phyloP scores from a whole-genome alignment of 2,113 vertebrate species.

The Pandion haliaetus region DNA sequence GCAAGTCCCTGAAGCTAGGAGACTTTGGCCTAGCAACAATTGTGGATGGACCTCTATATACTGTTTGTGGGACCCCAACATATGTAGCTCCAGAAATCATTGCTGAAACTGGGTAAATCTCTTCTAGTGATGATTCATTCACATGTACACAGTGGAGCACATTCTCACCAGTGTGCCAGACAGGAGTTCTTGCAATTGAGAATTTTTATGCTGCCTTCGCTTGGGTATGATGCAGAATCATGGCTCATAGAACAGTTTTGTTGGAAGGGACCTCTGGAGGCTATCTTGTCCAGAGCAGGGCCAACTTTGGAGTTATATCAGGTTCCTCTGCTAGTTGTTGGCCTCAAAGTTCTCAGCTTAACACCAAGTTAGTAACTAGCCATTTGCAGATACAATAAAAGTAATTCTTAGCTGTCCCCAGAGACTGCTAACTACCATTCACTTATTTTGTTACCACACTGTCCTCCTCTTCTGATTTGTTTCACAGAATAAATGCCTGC shows the following conservation, averaged over 20 bases:
- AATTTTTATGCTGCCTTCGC: neutral
- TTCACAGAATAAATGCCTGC: neutral
- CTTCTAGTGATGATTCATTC: neutral
- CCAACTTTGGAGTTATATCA: neutral
- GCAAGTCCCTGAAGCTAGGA: constrained; percentile 93
- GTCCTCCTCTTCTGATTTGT: neutral
- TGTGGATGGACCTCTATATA: constrained; percentile 91
- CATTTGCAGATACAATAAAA: neutral
- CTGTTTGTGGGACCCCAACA: constrained; percentile 95
- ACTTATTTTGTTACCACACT: neutral
- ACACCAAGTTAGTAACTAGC: neutral
- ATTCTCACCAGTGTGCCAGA: neutral
- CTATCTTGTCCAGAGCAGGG: neutral
- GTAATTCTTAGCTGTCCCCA: neutral
- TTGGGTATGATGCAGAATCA: neutral
- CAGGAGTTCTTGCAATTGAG: neutral
- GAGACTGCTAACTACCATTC: neutral
- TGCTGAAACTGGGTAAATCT: constrained; percentile 89
- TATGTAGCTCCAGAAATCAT: constrained; percentile 98
- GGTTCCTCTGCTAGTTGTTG: neutral
- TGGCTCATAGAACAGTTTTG: neutral
- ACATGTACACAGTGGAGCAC: neutral
- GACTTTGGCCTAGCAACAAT: constrained; percentile 96
- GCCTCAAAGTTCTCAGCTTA: neutral
- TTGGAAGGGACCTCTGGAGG: neutral